Evolutionary conservation across 2,113 vertebrate species (phyloP).

Genomic region (Alligator mississippiensis): DNA sequence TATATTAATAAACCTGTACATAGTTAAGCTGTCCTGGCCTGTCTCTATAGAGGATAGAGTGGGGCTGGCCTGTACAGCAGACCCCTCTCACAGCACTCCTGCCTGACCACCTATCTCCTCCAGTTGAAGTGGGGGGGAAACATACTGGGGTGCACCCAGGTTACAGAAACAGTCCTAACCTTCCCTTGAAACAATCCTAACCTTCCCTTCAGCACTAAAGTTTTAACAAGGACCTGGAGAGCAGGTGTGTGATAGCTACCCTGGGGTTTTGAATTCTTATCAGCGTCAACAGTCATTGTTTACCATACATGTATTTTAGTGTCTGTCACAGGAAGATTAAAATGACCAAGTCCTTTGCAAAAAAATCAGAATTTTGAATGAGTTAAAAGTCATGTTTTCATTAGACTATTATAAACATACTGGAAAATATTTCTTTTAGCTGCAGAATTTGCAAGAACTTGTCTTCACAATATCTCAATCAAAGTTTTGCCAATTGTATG

Average conservation of each 20-base stretch:
- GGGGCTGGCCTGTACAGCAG: neutral
- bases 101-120: neutral
- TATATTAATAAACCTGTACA: too few species aligned
- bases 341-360: neutral
- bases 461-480: neutral
- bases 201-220: neutral
- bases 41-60: too few species aligned
- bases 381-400: neutral
- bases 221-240: neutral
- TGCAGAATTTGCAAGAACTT: constrained; percentile 7
- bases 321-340: neutral
- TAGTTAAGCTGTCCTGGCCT: too few species aligned
- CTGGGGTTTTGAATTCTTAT: neutral
- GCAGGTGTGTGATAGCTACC: neutral
- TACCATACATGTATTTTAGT: too few species aligned
- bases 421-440: neutral
- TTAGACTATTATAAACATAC: neutral
- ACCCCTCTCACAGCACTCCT: neutral
- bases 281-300: neutral
- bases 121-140: neutral
- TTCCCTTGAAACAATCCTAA: neutral
- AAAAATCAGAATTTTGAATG: neutral
- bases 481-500: neutral
- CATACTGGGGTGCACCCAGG: fast-evolving
- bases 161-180: neutral